phyloP scores from a whole-genome alignment of 2,888 invertebrate genomes.

The Sphaerophoria taeniata region DNA sequence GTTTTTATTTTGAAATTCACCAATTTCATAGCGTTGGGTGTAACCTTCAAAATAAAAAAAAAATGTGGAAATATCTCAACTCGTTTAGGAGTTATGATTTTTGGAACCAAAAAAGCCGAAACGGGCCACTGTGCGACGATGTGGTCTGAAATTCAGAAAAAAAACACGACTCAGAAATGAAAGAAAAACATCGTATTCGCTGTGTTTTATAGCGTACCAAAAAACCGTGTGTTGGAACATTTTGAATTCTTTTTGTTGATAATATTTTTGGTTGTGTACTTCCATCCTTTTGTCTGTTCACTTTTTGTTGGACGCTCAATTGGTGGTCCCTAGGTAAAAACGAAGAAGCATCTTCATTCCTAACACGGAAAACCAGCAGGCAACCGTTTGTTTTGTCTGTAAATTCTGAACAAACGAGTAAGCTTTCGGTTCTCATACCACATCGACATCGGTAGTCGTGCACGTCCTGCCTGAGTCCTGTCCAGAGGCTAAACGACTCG shows the following conservation, averaged over 20 bases:
- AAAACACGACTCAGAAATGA: constrained; percentile 7
- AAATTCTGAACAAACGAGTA: constrained; percentile 47
- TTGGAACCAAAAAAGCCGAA: no score
- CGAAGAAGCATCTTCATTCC: constrained; percentile 11
- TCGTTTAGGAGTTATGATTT: no score
- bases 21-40: no score
- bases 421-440: neutral
- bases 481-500: neutral
- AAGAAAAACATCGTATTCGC: constrained; percentile 5
- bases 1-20: no score
- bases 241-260: constrained; percentile 39
- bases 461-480: neutral
- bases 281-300: constrained; percentile 12
- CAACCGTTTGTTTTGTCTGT: constrained; percentile 55
- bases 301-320: neutral
- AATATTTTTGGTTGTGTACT: constrained; percentile 8
- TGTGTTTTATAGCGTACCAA: constrained; percentile 10
- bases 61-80: no score
- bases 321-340: neutral
- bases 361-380: constrained; percentile 36
- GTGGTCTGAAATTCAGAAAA: constrained; percentile 50
- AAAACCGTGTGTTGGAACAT: constrained; percentile 22
- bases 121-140: no score
- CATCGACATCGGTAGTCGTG: constrained; percentile 1
- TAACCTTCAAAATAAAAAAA: no score